Percentiles rank a stretch among this genome's conserved stretches.
Evolutionary conservation across 2,888 invertebrate genomes (phyloP).

Genomic region (Ptilodon capucinus): DNA sequence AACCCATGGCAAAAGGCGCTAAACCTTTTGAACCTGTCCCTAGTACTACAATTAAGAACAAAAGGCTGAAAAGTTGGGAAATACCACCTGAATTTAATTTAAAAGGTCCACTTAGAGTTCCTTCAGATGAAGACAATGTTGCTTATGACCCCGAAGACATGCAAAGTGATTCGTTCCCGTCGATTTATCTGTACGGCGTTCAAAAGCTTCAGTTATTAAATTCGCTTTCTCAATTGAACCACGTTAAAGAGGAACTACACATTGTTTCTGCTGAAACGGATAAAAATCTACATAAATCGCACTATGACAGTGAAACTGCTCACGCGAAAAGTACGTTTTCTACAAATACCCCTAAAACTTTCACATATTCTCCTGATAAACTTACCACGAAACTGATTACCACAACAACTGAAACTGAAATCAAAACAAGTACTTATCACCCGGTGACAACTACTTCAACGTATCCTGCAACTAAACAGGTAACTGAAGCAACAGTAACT

Average conservation of each 20-base stretch:
- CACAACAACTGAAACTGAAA: neutral
- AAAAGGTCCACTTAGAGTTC: slow-evolving; percentile 18
- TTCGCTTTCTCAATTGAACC: slow-evolving; percentile 59
- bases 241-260: slow-evolving; percentile 66
- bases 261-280: slow-evolving; percentile 54
- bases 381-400: neutral
- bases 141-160: slow-evolving; percentile 70
- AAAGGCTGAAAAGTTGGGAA: slow-evolving; percentile 19
- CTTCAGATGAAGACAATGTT: slow-evolving; percentile 35
- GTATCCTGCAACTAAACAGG: slow-evolving; percentile 22
- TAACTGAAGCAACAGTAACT: slow-evolving; percentile 23
- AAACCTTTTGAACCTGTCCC: neutral
- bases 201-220: slow-evolving; percentile 70
- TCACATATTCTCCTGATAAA: neutral
- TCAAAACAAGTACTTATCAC: neutral
- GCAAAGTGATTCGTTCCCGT: slow-evolving; percentile 71
- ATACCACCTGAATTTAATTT: slow-evolving; percentile 41
- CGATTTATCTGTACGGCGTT: slow-evolving; percentile 66
- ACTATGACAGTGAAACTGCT: slow-evolving; percentile 54
- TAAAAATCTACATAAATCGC: slow-evolving; percentile 52
- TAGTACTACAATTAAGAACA: neutral
- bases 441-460: slow-evolving; percentile 21
- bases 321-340: slow-evolving; percentile 8
- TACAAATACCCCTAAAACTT: slow-evolving; percentile 1
- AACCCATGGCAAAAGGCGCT: slow-evolving; percentile 12